Evolutionary conservation across 2,113 vertebrate species (phyloP).

Genomic region (Urocolius indicus): DNA sequence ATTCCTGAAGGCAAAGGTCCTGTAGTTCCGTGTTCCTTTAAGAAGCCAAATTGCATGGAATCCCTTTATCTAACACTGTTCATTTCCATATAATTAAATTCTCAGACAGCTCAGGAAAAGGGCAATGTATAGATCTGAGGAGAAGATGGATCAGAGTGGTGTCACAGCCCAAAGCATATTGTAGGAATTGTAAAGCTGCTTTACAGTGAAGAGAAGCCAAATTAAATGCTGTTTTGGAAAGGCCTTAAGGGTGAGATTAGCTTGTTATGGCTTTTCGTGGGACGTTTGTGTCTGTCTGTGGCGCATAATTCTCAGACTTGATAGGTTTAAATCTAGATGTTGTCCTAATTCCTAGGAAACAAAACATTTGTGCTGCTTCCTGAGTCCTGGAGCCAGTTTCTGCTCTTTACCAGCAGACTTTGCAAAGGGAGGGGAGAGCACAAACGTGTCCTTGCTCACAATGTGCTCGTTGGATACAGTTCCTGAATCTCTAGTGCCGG

Average conservation of each 20-base stretch:
- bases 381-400: conserved; percentile 11
- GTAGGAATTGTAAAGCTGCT: conserved; percentile 25
- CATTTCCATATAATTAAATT: conserved; percentile 50
- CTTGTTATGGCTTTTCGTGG: not conserved
- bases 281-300: conserved; percentile 10
- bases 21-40: not conserved
- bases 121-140: conserved; percentile 25
- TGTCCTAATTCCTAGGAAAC: conserved; percentile 49
- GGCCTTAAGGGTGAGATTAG: not conserved
- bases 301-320: not conserved
- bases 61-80: not conserved
- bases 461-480: not conserved
- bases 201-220: conserved; percentile 3
- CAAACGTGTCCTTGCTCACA: not conserved
- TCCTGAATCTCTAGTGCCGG: not conserved
- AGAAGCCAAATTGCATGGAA: not conserved
- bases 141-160: conserved; percentile 37
- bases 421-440: not conserved
- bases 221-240: conserved; percentile 28
- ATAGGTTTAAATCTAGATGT: conserved; percentile 14
- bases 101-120: not conserved
- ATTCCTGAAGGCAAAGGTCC: not conserved
- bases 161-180: not conserved
- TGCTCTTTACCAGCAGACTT: conserved; percentile 20
- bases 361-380: conserved; percentile 53